These are phyloP conservation scores for Glandiceps talaboti DNA, from an alignment of 53 echinoderm and acorn worm genomes.

Conservation along the genomic window DNA sequence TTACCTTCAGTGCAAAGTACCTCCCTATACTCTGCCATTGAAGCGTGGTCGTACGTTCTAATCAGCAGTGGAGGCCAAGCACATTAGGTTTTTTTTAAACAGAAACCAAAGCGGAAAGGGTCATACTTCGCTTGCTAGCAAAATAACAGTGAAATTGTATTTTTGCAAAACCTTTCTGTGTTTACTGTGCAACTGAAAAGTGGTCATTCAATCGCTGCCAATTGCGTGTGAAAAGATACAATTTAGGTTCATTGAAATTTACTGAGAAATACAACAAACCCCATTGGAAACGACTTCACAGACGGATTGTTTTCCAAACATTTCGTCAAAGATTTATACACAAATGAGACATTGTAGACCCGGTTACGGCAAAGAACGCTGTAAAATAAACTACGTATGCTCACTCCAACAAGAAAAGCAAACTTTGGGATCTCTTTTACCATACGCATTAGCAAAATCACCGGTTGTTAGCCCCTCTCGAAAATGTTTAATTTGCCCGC, in stretches of 20 bases:
- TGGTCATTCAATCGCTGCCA: neutral
- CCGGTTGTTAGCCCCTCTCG: too few species aligned
- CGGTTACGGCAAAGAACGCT: neutral
- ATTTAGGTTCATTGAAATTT: neutral
- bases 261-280: neutral
- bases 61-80: neutral
- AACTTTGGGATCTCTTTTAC: too few species aligned
- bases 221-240: neutral
- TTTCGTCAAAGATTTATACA: neutral
- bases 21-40: neutral
- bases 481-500: too few species aligned
- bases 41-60: neutral
- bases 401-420: too few species aligned
- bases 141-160: neutral
- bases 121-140: neutral
- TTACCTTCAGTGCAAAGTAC: neutral
- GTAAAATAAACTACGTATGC: neutral
- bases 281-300: neutral
- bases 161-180: neutral
- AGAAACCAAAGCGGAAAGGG: neutral
- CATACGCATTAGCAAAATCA: too few species aligned
- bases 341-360: neutral
- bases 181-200: neutral
- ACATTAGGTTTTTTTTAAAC: neutral
- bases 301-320: neutral